Evolutionary conservation across 2,797 vertebrate species (phyloP), one percentile per base, ranked within the genome.

Genomic region (Rhadinocentrus ornatus): DNA sequence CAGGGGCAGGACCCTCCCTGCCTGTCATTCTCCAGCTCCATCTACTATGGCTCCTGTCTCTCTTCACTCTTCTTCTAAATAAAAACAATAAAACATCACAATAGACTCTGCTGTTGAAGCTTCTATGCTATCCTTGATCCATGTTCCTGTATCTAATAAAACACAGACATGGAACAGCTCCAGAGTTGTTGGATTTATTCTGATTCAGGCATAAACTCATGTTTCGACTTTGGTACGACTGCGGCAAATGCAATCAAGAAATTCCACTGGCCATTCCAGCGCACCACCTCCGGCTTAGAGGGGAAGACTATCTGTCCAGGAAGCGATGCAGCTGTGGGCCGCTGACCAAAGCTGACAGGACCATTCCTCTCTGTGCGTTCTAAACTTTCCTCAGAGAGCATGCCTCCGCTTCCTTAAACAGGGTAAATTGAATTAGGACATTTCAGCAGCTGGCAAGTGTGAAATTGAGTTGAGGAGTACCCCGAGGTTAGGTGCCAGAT

Each of bases 371-470:
- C 67, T 66, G 65, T 66, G 78, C 54, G 48, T 74, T 80, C 85
- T 88, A 88, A 90, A 91, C 83, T 74, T 86, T 70, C 80, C 86
- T 86, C 73, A n/a, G 86, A 87, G 88, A 89, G 73, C 71, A 29
- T 68, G 75, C 69, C 85, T 79, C 62, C 56, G 73, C 79, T 91
- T 92, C 89, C 82, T 88, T 92, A 90, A 93, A 91, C 79, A 82
- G 80, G 59, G 50, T 83, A 91, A 93, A 94, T 91, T 93, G 86
- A 94, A 94, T 95, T 93, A 93, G 85, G 87, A 93, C 87, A 80
- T 93, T 92, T 83, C 86, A 75, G 81, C 88, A 87, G 80, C 82
- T 88, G 84, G 86, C 89, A 87, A 88, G 90, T 92, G 92, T 94
- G 91, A 93, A 94, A 93, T 91, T 91, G 88, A 93, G 89, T 84